These are phyloP conservation scores for Trachurus trachurus DNA, from an alignment of 2,797 vertebrate genomes.

Conservation along the genomic window DNA sequence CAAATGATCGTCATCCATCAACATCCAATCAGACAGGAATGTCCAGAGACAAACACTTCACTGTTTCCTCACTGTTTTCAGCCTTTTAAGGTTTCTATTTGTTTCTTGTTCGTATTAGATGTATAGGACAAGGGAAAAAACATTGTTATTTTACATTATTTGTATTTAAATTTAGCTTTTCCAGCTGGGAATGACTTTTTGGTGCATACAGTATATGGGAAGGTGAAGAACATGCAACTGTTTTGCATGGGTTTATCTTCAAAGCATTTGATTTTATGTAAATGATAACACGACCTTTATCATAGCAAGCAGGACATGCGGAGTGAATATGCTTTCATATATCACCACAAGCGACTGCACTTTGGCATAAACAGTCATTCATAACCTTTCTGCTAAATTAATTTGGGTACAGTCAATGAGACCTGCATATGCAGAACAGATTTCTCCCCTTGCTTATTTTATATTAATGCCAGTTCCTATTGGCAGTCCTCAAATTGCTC, in stretches of 20 bases:
- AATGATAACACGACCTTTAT: slow-evolving; percentile 95
- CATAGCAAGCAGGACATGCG: slow-evolving; percentile 90
- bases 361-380: slow-evolving; percentile 92
- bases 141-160: not conserved
- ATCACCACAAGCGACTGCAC: slow-evolving; percentile 90
- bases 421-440: slow-evolving; percentile 78
- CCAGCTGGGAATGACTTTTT: not conserved
- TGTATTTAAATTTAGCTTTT: not conserved
- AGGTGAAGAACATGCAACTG: slow-evolving; percentile 27
- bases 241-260: slow-evolving; percentile 34
- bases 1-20: slow-evolving; percentile 95
- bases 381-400: slow-evolving; percentile 90
- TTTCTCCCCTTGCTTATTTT: slow-evolving; percentile 77
- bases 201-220: not conserved
- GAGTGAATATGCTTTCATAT: slow-evolving; percentile 93
- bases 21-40: slow-evolving; percentile 87
- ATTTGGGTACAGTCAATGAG: slow-evolving; percentile 89
- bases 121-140: not conserved
- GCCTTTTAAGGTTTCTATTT: slow-evolving; percentile 36
- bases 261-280: slow-evolving; percentile 89
- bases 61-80: slow-evolving; percentile 86
- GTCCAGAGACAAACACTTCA: slow-evolving; percentile 82
- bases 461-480: slow-evolving; percentile 84
- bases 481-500: slow-evolving; percentile 84
- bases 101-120: not conserved